A percentile compares a stretch with the other conserved stretches of the same genome.
phyloP scores from a whole-genome alignment of 2,888 invertebrate genomes.

The Parelbella ahira region DNA sequence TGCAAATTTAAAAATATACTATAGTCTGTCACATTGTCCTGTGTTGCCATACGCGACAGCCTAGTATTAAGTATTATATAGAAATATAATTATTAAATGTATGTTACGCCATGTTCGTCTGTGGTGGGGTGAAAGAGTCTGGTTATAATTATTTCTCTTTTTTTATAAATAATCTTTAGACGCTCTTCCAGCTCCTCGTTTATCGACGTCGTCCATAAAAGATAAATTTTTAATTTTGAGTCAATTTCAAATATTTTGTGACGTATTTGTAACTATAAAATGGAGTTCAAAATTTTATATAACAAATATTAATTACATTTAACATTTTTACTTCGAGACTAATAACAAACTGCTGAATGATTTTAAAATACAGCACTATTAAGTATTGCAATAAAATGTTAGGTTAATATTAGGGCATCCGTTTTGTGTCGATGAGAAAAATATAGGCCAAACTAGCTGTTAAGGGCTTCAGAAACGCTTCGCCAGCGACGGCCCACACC shows the following conservation, averaged over 20 bases:
- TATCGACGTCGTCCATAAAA: conserved; percentile 42
- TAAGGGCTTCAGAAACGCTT: conserved; percentile 33
- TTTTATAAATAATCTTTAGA: background rate
- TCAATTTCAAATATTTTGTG: no score
- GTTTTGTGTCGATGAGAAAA: conserved; percentile 1
- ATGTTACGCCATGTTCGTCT: conserved; percentile 28
- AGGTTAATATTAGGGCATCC: conserved; percentile 7
- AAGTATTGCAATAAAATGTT: background rate
- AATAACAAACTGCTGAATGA: no score
- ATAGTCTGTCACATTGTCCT: conserved; percentile 14
- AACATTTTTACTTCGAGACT: no score
- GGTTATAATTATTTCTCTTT: conserved; percentile 5
- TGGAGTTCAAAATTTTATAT: no score
- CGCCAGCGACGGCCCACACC: no score
- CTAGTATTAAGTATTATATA: conserved; percentile 31
- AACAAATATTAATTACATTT: no score
- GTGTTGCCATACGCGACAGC: conserved; percentile 30
- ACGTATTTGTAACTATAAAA: no score
- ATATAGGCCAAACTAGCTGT: conserved; percentile 49
- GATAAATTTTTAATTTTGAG: conserved; percentile 23
- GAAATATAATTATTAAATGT: conserved; percentile 27
- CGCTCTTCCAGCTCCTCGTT: conserved; percentile 8
- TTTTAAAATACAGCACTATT: no score
- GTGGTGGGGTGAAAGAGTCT: conserved; percentile 34
- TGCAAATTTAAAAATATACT: conserved; percentile 8